Evolutionary conservation across 1,140 invertebrate species (phyloP), one percentile per base, ranked within the genome.

Genomic region (Pogonomyrmex californicus): DNA sequence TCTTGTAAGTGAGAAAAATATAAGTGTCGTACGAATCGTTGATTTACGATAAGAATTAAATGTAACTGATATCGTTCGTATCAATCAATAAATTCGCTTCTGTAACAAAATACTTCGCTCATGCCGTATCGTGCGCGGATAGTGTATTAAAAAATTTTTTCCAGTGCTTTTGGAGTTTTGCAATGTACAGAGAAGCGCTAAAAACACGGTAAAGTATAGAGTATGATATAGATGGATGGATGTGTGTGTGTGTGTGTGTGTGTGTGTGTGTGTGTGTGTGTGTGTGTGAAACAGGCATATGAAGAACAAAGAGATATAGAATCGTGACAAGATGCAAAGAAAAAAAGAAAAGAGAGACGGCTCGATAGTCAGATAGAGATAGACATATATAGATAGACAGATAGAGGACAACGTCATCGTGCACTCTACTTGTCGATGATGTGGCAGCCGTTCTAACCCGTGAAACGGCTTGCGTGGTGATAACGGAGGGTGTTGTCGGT

Each of bases 361-460:
- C 63, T n/a, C 38, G 36, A 82, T 2, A 75, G 54, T 30, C 14
- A 78, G 23, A 73, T 38, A 87, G 36, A 82, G 47, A 79, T 1
- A 71, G 30, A 76, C 47, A 66, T 10, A 75, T 30, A 76, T 9
- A 71, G 2, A 86, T 51, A 90, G 63, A 86, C 3, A 65, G 73
- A 63, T 63, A 78, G 65, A 88, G 75, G 49, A 85, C 77, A 87
- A 89, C 88, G 77, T 88, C 87, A 88, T 89, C 88, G 88, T 90
- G 88, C 88, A 90, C 33, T 68, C 88, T 90, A 90, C 88, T 88
- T 89, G 90, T 90, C 86, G 89, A 91, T 49, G 85, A 85, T 86
- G 88, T 90, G 87, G 90, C 76, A 90, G 88, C 86, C 83, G 54
- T 76, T 95, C 94, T 94, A 94, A 95, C 94, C 94, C 94, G 94